Conservation (phyloP, 37 sponge, comb jelly and placozoan species). For the Diacarnus erythraeanus region DNA sequence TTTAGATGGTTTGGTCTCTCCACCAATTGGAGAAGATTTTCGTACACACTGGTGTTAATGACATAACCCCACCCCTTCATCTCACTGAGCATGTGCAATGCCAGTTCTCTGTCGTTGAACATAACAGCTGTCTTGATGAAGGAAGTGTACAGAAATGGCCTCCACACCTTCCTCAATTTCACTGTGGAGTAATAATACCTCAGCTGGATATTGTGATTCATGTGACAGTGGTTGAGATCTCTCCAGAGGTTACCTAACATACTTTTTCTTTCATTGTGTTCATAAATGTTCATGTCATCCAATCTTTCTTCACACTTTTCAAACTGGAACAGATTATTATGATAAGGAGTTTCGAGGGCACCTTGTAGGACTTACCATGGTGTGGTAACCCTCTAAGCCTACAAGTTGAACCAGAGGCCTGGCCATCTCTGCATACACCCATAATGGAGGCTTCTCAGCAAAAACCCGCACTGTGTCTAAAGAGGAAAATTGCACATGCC, state of each 20-base stretch:
- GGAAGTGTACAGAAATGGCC: background rate
- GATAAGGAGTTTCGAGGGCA: background rate
- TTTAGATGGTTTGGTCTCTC: background rate
- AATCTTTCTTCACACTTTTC: background rate
- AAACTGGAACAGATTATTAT: background rate
- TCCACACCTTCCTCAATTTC: background rate
- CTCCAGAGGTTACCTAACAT: background rate
- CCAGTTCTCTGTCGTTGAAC: background rate
- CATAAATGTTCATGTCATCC: background rate
- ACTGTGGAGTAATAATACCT: too few relatives aligned
- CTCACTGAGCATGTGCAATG: slow-evolving; percentile 21
- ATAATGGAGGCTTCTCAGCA: slow-evolving; percentile 1
- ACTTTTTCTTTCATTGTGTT: background rate
- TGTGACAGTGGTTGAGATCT: background rate
- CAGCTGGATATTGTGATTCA: background rate
- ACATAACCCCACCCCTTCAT: background rate
- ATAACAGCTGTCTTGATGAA: background rate
- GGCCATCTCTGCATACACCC: slow-evolving; percentile 33
- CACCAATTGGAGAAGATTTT: background rate
- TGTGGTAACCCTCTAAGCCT: background rate
- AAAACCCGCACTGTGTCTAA: background rate
- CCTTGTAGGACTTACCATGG: background rate
- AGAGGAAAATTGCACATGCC: too few relatives aligned
- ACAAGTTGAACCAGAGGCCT: background rate
- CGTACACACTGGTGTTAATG: background rate